Evolutionary conservation across 2,888 invertebrate species (phyloP), one percentile per base, ranked within the genome.

Genomic region (Nasonia oneida): DNA sequence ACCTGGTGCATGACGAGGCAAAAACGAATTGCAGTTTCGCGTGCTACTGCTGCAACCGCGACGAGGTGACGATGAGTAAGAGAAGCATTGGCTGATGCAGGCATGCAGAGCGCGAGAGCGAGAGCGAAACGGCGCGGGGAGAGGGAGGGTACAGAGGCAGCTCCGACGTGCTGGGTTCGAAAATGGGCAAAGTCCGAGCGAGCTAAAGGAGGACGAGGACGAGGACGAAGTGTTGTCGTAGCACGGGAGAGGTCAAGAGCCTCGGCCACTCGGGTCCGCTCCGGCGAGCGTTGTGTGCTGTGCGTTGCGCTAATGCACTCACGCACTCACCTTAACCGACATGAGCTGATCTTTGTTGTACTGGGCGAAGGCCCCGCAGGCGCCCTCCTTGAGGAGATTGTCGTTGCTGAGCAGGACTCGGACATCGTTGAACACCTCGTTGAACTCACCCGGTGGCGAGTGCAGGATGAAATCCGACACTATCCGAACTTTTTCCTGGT

Each of bases 281-380:
- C 23, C 23, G 23, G 23, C 23, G 23, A 23, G 23, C 6, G 61
- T 37, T 2, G 29, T 78, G 47, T 53, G 29, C 29, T 18, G 18
- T 14, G 10, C 3, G 2, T 53, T 50, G 18, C 8, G 6, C 18
- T n/a, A 79, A 88, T 87, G 88, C 87, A 87, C 88, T 89, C 93
- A 93, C 93, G 88, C 87, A 87, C 88, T 89, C 93, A 93, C 93
- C 93, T 93, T 97, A 91, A 99, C 99, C 92, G 99, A 99, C 93
- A 99, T 99, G 94, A 99, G 96, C 95, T 99, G 99, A 94, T 99
- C 99, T 95, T 98, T 99, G 95, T 99, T 99, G 95, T 99, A 99
- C 94, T 98, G 98, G 90, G 98, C 97, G 95, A 99, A 99, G 89
- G 99, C 99, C 90, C 97, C 97, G 93, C 98, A 98, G 88, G 98